phyloP scores from a whole-genome alignment of 1,140 invertebrate genomes.

The Choristoneura fumiferana region DNA sequence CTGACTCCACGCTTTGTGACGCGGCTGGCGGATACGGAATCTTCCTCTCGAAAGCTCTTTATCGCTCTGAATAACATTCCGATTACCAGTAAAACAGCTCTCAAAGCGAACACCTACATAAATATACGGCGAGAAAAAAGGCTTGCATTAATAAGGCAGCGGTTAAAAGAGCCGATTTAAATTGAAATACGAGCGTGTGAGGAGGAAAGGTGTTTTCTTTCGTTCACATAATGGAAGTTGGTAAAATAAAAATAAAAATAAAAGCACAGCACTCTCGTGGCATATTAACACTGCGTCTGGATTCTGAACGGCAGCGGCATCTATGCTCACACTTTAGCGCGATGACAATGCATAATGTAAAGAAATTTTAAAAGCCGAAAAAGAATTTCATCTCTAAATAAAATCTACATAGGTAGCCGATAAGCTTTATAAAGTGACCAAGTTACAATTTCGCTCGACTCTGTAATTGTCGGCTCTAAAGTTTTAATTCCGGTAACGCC shows the following conservation, averaged over 20 bases:
- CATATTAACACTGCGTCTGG: constrained; percentile 69
- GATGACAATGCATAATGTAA: constrained; percentile 33
- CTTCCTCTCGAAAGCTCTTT: constrained; percentile 40
- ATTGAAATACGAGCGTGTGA: constrained; percentile 76
- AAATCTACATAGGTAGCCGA: neutral
- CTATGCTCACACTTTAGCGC: constrained; percentile 32
- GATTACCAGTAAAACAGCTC: constrained; percentile 62
- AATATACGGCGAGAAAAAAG: constrained; percentile 70
- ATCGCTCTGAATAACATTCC: constrained; percentile 68
- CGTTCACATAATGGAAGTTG: constrained; percentile 51
- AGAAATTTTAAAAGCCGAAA: constrained; percentile 16
- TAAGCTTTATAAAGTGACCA: neutral
- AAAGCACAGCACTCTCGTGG: constrained; percentile 52
- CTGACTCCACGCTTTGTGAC: neutral
- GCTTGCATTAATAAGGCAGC: constrained; percentile 70
- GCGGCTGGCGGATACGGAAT: constrained; percentile 55
- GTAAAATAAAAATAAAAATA: constrained; percentile 66
- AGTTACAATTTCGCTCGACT: neutral
- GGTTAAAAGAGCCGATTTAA: constrained; percentile 73
- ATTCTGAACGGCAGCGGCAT: constrained; percentile 61
- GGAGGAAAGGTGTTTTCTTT: constrained; percentile 77
- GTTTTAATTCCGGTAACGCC: constrained; percentile 15
- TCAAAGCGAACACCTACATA: constrained; percentile 73
- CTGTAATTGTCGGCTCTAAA: constrained; percentile 8
- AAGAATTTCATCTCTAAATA: no score